These are phyloP conservation scores for Vulpes vulpes DNA, from an alignment of 2,113 vertebrate species.

Conservation along the genomic window DNA sequence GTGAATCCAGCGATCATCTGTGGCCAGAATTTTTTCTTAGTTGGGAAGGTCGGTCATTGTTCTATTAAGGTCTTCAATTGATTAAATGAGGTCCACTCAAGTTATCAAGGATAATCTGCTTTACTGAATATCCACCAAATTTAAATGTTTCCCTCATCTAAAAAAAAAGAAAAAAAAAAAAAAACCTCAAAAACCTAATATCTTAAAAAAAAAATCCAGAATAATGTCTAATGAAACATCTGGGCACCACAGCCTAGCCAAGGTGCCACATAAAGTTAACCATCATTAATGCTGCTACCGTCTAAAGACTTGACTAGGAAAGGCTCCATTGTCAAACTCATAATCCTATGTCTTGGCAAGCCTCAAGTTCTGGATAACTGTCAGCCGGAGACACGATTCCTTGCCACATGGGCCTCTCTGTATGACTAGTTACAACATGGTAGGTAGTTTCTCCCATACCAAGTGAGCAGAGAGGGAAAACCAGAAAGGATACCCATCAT, in stretches of 20 bases:
- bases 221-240: neutral
- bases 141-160: neutral
- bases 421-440: neutral
- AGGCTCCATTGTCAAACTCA: neutral
- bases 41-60: neutral
- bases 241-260: fast-evolving
- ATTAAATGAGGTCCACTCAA: neutral
- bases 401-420: neutral
- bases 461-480: neutral
- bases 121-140: neutral
- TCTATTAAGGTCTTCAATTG: neutral
- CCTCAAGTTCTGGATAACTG: neutral
- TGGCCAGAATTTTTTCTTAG: neutral
- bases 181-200: neutral
- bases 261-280: neutral
- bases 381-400: neutral
- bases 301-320: neutral
- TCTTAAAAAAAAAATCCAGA: neutral
- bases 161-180: neutral
- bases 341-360: neutral
- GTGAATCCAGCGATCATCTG: neutral
- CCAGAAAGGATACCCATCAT: neutral
- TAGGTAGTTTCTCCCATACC: neutral
- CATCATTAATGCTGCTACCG: neutral
- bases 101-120: neutral